Conservation (phyloP, 2,888 invertebrate species). For the Entomobrya proxima region DNA sequence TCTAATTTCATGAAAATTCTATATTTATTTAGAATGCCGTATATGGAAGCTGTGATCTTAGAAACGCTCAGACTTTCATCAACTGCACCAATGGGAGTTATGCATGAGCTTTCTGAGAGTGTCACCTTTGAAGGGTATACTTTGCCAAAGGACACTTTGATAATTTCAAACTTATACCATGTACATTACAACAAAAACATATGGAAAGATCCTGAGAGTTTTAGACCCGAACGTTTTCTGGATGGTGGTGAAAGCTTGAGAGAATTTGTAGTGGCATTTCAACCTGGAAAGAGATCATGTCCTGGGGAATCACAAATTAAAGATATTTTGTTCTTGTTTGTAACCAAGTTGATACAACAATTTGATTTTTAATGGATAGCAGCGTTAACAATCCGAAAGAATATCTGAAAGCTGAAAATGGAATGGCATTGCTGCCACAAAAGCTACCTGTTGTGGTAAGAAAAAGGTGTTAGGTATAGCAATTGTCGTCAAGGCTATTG, state of each 20-base stretch:
- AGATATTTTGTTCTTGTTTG: not conserved
- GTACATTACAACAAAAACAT: conserved; percentile 60
- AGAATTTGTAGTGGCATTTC: not conserved
- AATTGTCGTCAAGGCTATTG: too few species aligned
- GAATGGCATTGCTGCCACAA: not conserved
- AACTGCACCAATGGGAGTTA: conserved; percentile 63
- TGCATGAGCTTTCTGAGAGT: conserved; percentile 44
- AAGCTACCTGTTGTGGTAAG: too few species aligned
- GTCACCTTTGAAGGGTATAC: conserved; percentile 33
- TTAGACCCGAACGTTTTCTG: conserved; percentile 72
- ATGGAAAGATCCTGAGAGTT: conserved; percentile 72
- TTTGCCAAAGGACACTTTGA: conserved; percentile 35
- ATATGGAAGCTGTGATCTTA: conserved; percentile 29
- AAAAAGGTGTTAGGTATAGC: too few species aligned
- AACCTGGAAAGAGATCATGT: not conserved
- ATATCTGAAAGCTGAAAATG: not conserved
- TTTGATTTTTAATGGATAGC: not conserved
- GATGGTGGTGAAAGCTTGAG: not conserved
- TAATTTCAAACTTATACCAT: conserved; percentile 63
- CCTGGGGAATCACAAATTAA: not conserved
- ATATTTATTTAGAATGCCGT: conserved; percentile 23
- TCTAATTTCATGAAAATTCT: too few species aligned
- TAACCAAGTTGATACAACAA: not conserved
- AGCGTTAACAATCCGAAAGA: not conserved
- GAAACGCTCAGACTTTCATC: conserved; percentile 64